Base-by-base conservation (phyloP, 2,888 invertebrate species). In the Entomobrya multifasciata region DNA sequence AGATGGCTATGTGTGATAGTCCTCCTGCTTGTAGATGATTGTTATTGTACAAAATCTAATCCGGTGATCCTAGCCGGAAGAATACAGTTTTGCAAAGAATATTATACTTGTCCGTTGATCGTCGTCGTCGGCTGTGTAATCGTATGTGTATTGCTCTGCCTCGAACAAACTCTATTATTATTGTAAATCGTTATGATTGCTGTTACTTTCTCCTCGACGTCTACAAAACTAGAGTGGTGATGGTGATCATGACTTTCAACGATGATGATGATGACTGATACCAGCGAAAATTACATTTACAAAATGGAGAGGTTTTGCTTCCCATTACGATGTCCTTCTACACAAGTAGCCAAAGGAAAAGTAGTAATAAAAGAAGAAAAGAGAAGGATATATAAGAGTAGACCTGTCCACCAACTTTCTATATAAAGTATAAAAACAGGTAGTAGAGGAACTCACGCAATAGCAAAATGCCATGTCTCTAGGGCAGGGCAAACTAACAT, bases 401-500 rank as follows among this genome's bases (percentile, higher is more conserved):
- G n/a, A n/a, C n/a, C n/a, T n/a, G n/a, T n/a, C n/a, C n/a, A n/a
- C n/a, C n/a, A n/a, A n/a, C n/a, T n/a, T n/a, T n/a, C n/a, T n/a
- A n/a, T n/a, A n/a, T n/a, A n/a, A n/a, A n/a, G n/a, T n/a, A n/a
- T n/a, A n/a, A n/a, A n/a, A n/a, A n/a, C n/a, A n/a, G 27, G 27
- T 22, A 76, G 62, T 36, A 27, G 72, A 22, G 62, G 22, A 60
- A 76, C 55, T 74, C 86, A 81, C 80, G 86, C 86, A 86, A 65
- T 86, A 80, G 76, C 55, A 86, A 86, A 86, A 81, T 86, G 81
- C 49, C 81, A 86, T 81, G 81, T 81, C 86, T 70, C 86, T 70
- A 67, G 86, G 77, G 86, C n/a, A n/a, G n/a, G n/a, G n/a, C 70
- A 67, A 77, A 67, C 25, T 67, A 60, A 76, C 81, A 30, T 80